Conservation (phyloP, 2,113 vertebrate species). For the Crocuta crocuta region DNA sequence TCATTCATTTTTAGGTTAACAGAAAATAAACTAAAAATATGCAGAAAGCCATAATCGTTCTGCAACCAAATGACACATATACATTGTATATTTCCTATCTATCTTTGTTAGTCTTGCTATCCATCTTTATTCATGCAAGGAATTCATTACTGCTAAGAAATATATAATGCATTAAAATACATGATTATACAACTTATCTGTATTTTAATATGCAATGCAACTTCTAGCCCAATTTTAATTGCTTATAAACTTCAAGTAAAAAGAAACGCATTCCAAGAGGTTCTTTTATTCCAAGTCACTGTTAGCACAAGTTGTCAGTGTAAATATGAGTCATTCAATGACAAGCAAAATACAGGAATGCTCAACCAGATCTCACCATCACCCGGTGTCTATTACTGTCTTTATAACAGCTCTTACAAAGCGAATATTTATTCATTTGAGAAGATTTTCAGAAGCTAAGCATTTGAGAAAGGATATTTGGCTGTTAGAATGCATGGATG, state of each 20-base stretch:
- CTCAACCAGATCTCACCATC: not conserved
- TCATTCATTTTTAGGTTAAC: not conserved
- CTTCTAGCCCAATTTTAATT: slow-evolving; percentile 17
- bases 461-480: not conserved
- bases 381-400: not conserved
- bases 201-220: slow-evolving; percentile 1
- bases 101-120: not conserved
- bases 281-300: not conserved
- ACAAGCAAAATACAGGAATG: not conserved
- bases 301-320: not conserved
- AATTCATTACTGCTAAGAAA: not conserved
- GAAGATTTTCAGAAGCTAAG: not conserved
- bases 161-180: not conserved
- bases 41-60: not conserved
- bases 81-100: not conserved
- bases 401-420: not conserved
- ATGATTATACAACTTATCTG: not conserved
- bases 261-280: not conserved
- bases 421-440: not conserved
- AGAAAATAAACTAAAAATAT: not conserved
- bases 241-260: not conserved
- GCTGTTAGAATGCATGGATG: not conserved
- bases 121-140: not conserved
- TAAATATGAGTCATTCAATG: not conserved
- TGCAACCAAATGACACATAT: not conserved